Conservation (phyloP, 2,797 vertebrate species). For the Catostomus latipinnis region DNA sequence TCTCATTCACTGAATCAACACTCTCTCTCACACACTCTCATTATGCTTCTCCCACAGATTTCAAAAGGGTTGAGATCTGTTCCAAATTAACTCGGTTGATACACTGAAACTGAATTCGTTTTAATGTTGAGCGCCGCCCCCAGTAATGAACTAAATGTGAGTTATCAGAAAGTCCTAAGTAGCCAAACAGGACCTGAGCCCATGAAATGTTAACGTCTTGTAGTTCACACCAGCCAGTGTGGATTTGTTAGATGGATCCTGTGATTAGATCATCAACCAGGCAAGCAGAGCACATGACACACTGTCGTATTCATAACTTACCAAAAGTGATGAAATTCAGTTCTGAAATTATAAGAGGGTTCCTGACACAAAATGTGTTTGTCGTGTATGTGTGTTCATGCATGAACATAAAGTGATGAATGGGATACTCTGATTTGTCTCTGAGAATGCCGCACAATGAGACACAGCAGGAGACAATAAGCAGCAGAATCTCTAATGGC, state of each 20-base stretch:
- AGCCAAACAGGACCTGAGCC: no score
- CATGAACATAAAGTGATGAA: conserved; percentile 10
- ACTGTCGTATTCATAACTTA: neutral
- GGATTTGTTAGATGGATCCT: no score
- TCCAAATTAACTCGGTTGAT: neutral
- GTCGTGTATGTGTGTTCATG: conserved; percentile 3
- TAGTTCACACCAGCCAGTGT: neutral
- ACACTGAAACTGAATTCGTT: neutral
- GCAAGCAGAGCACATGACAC: neutral
- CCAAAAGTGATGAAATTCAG: neutral
- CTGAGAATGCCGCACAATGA: conserved; percentile 2
- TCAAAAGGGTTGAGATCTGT: conserved; percentile 5
- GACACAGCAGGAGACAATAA: conserved; percentile 29
- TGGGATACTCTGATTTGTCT: no score
- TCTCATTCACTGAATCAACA: conserved; percentile 3
- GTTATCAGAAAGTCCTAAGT: no score
- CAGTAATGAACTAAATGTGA: no score
- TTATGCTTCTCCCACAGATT: conserved; percentile 21
- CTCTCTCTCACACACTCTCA: neutral
- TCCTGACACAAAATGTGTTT: conserved; percentile 15
- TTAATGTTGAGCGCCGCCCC: no score
- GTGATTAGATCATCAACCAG: neutral
- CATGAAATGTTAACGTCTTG: no score
- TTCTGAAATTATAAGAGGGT: neutral
- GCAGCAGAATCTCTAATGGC: conserved; percentile 20